Conservation (phyloP, 2,797 vertebrate species). For the Lacerta viridis region DNA sequence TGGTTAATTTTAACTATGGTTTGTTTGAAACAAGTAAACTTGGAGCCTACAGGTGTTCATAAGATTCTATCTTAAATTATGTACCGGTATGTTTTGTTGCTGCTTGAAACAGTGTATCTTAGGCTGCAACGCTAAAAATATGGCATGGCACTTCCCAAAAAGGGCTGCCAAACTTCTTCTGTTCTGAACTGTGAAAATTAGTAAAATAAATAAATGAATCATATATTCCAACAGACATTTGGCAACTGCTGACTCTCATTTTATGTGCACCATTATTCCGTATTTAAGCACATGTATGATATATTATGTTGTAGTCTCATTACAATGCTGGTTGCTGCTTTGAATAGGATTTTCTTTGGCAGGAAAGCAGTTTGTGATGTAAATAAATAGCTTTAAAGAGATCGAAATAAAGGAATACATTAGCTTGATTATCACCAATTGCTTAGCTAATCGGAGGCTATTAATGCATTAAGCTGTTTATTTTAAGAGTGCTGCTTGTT, state of each 20-base stretch:
- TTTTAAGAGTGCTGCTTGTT: not conserved
- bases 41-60: not conserved
- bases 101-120: not conserved
- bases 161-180: not conserved
- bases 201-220: not conserved
- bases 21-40: not conserved
- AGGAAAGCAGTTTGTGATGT: not conserved
- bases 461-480: not conserved
- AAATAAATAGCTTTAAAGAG: not conserved
- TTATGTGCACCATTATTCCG: not conserved
- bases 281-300: not conserved
- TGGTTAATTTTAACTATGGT: too few species aligned
- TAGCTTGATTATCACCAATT: conserved; percentile 9
- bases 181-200: not conserved
- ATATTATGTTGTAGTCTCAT: not conserved
- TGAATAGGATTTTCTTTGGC: not conserved
- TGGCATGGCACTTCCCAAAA: not conserved
- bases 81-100: not conserved
- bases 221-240: not conserved
- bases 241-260: not conserved
- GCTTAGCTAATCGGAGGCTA: not conserved
- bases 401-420: conserved; percentile 13
- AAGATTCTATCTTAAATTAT: not conserved
- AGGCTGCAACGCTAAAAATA: too few species aligned
- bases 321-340: not conserved